Percentiles rank a stretch among this genome's conserved stretches.
phyloP scores from a whole-genome alignment of 1,140 invertebrate genomes.

The Hypothenemus hampei region DNA sequence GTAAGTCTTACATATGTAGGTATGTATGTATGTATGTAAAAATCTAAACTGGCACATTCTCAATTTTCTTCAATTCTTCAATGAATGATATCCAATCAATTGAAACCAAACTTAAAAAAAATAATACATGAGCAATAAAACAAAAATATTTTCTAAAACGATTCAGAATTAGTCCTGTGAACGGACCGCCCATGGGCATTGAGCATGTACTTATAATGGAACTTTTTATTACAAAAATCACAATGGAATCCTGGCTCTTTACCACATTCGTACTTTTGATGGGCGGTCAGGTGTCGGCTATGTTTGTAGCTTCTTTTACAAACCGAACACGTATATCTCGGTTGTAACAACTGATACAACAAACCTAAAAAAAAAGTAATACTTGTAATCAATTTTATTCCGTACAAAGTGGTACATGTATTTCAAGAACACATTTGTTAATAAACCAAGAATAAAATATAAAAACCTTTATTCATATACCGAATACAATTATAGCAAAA shows the following conservation, averaged over 20 bases:
- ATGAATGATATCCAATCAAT: no score
- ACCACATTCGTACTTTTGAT: slow-evolving; percentile 49
- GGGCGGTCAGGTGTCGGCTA: slow-evolving; percentile 57
- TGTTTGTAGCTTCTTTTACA: slow-evolving; percentile 59
- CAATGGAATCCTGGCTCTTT: slow-evolving; percentile 38
- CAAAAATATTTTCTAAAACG: no score
- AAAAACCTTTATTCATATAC: background rate
- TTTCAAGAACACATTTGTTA: background rate
- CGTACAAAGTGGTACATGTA: background rate
- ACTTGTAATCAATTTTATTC: background rate
- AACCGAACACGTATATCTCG: slow-evolving; percentile 23
- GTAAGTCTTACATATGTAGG: no score
- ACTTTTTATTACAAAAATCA: slow-evolving; percentile 42
- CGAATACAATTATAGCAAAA: background rate
- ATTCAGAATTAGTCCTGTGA: no score
- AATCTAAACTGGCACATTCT: no score
- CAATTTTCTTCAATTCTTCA: no score
- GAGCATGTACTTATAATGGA: slow-evolving; percentile 31
- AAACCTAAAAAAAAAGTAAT: slow-evolving; percentile 7
- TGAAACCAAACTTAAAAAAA: no score
- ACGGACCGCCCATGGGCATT: slow-evolving; percentile 28
- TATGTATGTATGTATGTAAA: no score
- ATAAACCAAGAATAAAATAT: background rate
- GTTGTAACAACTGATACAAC: background rate
- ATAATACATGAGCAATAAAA: no score